Evolutionary conservation across 2,888 invertebrate genomes (phyloP), one percentile per base, ranked within the genome.

Genomic region (Hylaea fasciaria): DNA sequence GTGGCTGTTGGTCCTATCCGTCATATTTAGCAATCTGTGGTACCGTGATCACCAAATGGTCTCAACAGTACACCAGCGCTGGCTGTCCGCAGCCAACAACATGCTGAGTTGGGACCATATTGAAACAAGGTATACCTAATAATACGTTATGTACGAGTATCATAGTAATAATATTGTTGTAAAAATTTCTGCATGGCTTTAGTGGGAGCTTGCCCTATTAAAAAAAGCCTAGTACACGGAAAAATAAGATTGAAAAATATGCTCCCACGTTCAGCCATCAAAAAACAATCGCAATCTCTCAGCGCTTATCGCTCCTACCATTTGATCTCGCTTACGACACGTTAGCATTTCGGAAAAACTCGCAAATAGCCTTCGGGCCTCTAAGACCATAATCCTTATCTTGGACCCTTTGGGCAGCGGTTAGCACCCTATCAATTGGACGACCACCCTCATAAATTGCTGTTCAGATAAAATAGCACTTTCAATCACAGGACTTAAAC

Each of bases 401-500:
- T 72, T 60, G 43, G 73, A 67, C 73, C 77, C 74, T 76, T 71
- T 76, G 81, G 82, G 77, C 79, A 76, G 74, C 77, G 80, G 83
- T 85, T 84, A 83, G 82, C 85, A 80, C 81, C 81, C 82, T 81
- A 85, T 85, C 85, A 83, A 84, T 82, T 80, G 81, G 77, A 70
- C 69, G 70, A 68, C 73, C 75, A 72, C 73, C 78, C 76, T 59
- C 73, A 85, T 85, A 85, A 83, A 85, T 84, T 80, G 78, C 73
- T 74, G 74, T 72, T 77, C 72, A 71, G 82, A 83, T 85, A 83
- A 83, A 81, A 78, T 77, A 80, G 62, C 70, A 76, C 78, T 77
- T 83, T 84, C 82, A 83, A 85, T 84, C 82, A 81, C 72, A 60
- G 62, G 69, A 65, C 73, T 73, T 72, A 74, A 71, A 76, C 75